These are phyloP conservation scores for Buceros bicornis DNA, from an alignment of 2,797 vertebrate species.

Conservation along the genomic window DNA sequence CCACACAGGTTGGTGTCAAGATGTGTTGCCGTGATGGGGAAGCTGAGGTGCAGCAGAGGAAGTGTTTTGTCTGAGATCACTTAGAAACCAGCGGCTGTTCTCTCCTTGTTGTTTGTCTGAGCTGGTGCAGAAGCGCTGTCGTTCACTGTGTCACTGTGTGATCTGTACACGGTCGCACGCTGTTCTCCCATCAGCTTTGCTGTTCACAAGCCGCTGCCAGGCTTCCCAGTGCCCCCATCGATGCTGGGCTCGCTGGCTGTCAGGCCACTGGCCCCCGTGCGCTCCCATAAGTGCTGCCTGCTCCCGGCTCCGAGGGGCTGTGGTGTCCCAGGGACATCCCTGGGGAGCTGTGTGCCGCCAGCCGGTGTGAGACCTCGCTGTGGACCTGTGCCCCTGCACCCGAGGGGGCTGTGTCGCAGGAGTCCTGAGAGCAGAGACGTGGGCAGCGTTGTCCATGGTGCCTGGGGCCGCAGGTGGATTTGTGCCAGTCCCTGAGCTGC, in stretches of 20 bases:
- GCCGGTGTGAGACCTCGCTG: accelerated
- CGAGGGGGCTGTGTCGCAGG: background rate
- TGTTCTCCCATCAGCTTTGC: accelerated
- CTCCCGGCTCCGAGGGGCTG: background rate
- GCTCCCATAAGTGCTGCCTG: no score
- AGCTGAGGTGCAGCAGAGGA: background rate
- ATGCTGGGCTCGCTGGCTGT: background rate
- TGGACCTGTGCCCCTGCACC: background rate
- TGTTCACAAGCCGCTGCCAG: accelerated
- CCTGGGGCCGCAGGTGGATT: accelerated
- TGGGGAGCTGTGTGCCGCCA: accelerated
- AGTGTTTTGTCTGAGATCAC: background rate
- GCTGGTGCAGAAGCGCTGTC: accelerated
- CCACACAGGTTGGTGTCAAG: background rate
- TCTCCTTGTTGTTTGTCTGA: background rate
- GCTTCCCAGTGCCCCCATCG: background rate
- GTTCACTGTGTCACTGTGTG: accelerated
- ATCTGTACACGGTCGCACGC: accelerated
- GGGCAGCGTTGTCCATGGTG: background rate
- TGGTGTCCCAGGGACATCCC: accelerated
- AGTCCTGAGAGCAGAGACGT: background rate
- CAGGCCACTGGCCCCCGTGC: background rate
- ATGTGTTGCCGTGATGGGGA: background rate
- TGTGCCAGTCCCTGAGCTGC: background rate
- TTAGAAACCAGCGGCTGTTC: accelerated